phyloP scores from a whole-genome alignment of 2,113 vertebrate genomes.

The Hucho hucho region DNA sequence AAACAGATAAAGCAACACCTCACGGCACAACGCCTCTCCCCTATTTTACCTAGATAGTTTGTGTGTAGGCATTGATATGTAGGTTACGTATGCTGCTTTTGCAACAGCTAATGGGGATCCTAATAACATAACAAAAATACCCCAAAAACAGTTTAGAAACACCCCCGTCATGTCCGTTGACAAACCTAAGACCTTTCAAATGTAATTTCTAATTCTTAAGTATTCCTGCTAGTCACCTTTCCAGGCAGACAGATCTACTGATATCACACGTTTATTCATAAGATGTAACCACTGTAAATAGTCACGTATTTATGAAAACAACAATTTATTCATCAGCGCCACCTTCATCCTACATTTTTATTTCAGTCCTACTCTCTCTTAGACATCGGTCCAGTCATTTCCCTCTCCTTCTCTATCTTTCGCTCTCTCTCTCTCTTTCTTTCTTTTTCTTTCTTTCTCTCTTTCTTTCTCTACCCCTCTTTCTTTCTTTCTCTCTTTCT shows the following conservation, averaged over 20 bases:
- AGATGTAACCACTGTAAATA: constrained; percentile 26
- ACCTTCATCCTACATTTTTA: not conserved
- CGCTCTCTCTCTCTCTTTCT: no score
- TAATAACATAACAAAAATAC: not conserved
- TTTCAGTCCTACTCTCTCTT: not conserved
- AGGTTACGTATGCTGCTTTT: no score
- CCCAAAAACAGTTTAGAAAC: not conserved
- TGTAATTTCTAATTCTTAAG: not conserved
- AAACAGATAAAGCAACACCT: no score
- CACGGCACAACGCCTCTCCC: no score
- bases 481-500: not conserved
- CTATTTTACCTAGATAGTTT: no score
- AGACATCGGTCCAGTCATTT: not conserved
- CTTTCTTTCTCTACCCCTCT: not conserved
- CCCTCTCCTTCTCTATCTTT: not conserved
- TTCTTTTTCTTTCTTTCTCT: rapidly evolving
- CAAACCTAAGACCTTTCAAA: not conserved
- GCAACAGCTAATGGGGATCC: no score
- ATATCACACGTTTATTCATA: constrained; percentile 19
- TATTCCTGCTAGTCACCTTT: no score
- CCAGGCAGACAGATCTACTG: not conserved
- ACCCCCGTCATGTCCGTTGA: not conserved
- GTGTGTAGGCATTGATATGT: no score
- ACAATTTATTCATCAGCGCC: constrained; percentile 13
- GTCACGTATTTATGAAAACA: constrained; percentile 31